Evolutionary conservation across 1,140 invertebrate genomes (phyloP).

Genomic region (Lepidurus apus): DNA sequence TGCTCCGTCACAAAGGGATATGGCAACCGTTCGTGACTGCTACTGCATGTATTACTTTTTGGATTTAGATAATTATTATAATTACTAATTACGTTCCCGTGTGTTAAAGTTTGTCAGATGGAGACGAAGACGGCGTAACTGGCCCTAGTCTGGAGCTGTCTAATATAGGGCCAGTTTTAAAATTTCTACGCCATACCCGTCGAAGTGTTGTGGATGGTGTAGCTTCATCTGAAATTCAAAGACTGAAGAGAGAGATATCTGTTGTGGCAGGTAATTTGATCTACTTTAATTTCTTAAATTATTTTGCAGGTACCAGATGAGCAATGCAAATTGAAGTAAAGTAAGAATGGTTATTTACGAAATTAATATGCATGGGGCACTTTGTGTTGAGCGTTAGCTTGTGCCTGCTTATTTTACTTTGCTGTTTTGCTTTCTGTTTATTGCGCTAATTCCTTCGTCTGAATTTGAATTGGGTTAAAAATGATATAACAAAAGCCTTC

Average conservation of each 20-base stretch:
- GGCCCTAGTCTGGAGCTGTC: background rate
- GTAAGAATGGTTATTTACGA: background rate
- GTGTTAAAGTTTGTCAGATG: background rate
- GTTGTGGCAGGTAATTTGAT: background rate
- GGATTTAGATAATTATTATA: background rate
- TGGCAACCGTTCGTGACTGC: background rate
- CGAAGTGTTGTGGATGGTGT: background rate
- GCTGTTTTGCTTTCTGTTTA: background rate
- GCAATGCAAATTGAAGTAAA: background rate
- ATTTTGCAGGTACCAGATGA: background rate
- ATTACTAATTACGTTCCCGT: background rate
- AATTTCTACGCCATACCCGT: background rate
- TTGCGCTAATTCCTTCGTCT: background rate
- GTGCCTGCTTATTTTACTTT: background rate
- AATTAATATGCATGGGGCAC: background rate
- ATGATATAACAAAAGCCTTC: background rate
- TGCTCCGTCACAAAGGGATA: background rate
- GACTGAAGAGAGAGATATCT: background rate
- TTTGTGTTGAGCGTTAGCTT: background rate
- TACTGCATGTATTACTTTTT: background rate
- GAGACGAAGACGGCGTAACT: background rate
- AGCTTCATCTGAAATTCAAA: background rate
- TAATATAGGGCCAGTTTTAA: background rate
- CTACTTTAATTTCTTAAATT: background rate
- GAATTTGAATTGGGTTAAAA: background rate